Evolutionary conservation across 2,113 vertebrate species (phyloP).

Genomic region (Ellobius talpinus): DNA sequence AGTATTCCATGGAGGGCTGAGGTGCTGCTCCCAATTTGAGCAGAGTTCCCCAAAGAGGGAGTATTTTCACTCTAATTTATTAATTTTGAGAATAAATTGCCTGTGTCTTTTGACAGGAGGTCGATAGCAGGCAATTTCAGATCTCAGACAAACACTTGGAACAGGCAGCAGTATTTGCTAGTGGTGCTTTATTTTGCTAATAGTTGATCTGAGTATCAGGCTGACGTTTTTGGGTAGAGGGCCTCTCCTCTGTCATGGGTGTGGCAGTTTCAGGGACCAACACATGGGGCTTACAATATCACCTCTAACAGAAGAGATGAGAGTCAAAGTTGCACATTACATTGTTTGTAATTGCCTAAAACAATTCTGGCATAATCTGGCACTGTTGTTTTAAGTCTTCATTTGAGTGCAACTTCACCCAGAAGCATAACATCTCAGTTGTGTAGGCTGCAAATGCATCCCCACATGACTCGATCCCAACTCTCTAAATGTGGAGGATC

Average conservation of each 20-base stretch:
- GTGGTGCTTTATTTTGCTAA: background rate
- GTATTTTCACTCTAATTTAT: conserved; percentile 6
- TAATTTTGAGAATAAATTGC: conserved; percentile 49
- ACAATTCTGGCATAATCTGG: background rate
- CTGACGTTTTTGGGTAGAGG: background rate
- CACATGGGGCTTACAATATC: accelerated
- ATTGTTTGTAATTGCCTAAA: background rate
- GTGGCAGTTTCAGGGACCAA: background rate
- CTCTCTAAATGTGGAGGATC: background rate
- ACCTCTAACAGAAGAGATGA: background rate
- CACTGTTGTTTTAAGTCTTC: background rate
- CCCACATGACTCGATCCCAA: background rate
- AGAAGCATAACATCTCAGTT: background rate
- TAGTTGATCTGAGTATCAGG: background rate
- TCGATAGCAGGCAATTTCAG: background rate
- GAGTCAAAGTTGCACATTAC: background rate
- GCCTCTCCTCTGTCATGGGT: background rate
- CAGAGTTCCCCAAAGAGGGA: background rate
- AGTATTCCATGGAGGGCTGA: background rate
- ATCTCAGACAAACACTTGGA: background rate
- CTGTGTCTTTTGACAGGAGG: background rate
- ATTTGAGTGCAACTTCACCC: background rate
- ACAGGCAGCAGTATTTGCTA: background rate
- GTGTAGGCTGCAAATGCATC: background rate
- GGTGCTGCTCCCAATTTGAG: background rate